These are phyloP conservation scores for Thaleichthys pacificus DNA, from an alignment of 2,797 vertebrate genomes.

Conservation along the genomic window DNA sequence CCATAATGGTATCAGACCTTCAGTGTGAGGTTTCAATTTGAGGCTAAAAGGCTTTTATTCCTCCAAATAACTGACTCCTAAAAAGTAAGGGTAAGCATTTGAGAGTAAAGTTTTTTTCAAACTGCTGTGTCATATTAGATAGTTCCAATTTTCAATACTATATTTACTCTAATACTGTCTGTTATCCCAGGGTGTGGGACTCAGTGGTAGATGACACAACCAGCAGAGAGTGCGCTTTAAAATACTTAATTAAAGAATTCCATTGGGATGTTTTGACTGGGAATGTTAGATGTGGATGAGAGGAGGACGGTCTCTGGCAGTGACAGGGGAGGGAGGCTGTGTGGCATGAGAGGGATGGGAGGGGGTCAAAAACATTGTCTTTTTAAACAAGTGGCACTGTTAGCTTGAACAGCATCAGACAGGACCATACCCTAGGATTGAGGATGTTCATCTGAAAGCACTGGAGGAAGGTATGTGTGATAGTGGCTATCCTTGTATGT, in stretches of 20 bases:
- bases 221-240: conserved; percentile 20
- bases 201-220: conserved; percentile 9
- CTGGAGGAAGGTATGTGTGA: conserved; percentile 49
- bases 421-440: conserved; percentile 33
- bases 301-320: conserved; percentile 33
- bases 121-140: conserved; percentile 17
- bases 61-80: conserved; percentile 23
- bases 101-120: conserved; percentile 6
- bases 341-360: conserved; percentile 47
- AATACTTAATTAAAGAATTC: conserved; percentile 47
- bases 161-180: conserved; percentile 6
- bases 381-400: conserved; percentile 63
- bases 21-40: conserved; percentile 25
- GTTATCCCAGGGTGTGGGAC: conserved; percentile 5
- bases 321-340: conserved; percentile 29
- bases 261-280: conserved; percentile 33
- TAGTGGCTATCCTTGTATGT: neutral
- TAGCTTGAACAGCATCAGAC: conserved; percentile 45
- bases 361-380: conserved; percentile 54
- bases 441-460: conserved; percentile 31
- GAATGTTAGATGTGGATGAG: conserved; percentile 25
- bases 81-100: conserved; percentile 31
- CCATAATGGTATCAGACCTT: neutral
- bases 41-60: conserved; percentile 19
- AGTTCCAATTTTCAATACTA: conserved; percentile 8